A percentile compares a stretch with the other conserved stretches of the same genome.
Conservation (phyloP, 1,140 invertebrate species). For the Calephelis virginiensis region DNA sequence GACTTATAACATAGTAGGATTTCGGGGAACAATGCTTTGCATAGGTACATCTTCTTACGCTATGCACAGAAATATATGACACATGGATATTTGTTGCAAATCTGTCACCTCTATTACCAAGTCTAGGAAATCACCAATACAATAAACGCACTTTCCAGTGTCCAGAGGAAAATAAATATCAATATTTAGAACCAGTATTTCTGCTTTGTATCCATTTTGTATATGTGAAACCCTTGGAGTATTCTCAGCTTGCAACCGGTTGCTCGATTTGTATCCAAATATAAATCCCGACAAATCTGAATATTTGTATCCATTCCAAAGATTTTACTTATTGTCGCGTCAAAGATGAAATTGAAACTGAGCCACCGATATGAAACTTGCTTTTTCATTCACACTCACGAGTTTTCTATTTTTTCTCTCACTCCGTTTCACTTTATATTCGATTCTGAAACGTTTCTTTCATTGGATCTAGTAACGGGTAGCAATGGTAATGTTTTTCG, state of each 20-base stretch:
- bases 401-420: neutral
- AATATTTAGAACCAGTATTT: too few species aligned
- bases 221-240: neutral
- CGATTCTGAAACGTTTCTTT: neutral
- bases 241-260: neutral
- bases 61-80: too few species aligned
- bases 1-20: too few species aligned
- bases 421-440: neutral
- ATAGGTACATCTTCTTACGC: too few species aligned
- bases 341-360: slow-evolving; percentile 9
- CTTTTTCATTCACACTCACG: slow-evolving; percentile 2
- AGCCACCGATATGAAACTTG: neutral
- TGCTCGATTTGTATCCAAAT: neutral
- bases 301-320: neutral
- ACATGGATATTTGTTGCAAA: too few species aligned
- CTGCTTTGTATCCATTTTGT: neutral
- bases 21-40: too few species aligned
- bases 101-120: too few species aligned
- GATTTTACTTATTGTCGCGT: slow-evolving; percentile 12
- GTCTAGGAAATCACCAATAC: too few species aligned
- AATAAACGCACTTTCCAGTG: too few species aligned
- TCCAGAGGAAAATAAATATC: too few species aligned
- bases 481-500: neutral
- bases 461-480: neutral
- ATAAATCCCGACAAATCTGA: neutral